phyloP scores from a whole-genome alignment of 1,140 invertebrate genomes.

The Frieseomelitta varia region DNA sequence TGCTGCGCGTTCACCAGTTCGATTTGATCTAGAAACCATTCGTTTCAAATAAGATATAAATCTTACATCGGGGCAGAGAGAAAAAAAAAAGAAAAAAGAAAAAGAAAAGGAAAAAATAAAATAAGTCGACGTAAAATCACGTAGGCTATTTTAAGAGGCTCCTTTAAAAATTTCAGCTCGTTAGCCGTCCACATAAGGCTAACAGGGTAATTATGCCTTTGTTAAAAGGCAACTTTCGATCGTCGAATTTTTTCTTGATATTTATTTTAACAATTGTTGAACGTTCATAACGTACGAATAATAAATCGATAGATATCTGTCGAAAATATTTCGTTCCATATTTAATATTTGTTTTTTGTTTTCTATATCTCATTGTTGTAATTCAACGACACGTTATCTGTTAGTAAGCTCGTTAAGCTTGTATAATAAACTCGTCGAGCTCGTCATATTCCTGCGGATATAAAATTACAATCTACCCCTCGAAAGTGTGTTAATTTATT shows the following conservation, averaged over 20 bases:
- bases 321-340: background rate
- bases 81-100: too few species aligned
- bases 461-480: too few species aligned
- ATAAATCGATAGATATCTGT: background rate
- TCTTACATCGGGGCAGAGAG: background rate
- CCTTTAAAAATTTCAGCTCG: background rate
- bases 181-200: too few species aligned
- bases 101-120: too few species aligned
- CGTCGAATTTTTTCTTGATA: background rate
- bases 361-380: background rate
- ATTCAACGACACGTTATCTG: background rate
- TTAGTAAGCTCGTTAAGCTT: too few species aligned
- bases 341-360: background rate
- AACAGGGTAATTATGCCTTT: background rate
- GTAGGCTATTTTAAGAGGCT: background rate
- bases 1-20: conserved; percentile 76
- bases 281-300: too few species aligned
- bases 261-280: too few species aligned
- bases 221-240: background rate
- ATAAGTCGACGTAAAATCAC: background rate
- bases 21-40: conserved; percentile 74
- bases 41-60: background rate
- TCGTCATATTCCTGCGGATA: too few species aligned
- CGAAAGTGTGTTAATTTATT: too few species aligned
- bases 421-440: too few species aligned